These are phyloP conservation scores for Etheostoma spectabile DNA, from an alignment of 2,113 vertebrate species.

Conservation along the genomic window DNA sequence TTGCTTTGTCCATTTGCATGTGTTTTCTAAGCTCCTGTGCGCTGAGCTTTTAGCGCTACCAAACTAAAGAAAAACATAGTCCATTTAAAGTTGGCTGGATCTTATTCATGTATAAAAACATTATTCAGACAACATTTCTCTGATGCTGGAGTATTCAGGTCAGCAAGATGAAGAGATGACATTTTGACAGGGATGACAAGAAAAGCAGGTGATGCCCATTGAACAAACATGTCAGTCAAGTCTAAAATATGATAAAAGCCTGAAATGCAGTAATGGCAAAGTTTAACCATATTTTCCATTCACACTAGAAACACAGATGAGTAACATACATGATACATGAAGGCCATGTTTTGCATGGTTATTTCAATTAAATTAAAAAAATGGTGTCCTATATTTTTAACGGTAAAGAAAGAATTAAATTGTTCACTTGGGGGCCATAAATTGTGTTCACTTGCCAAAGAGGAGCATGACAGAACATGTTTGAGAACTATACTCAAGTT, in stretches of 20 bases:
- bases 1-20: background rate
- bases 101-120: background rate
- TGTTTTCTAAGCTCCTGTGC: background rate
- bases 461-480: too few relatives aligned
- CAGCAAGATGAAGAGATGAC: background rate
- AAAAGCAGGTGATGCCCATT: background rate
- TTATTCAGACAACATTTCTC: background rate
- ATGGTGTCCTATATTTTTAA: background rate
- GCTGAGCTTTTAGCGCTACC: background rate
- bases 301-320: background rate
- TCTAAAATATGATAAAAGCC: background rate
- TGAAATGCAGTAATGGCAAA: background rate
- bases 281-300: background rate
- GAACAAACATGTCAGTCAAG: conserved; percentile 10
- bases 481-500: background rate
- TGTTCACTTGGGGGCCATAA: background rate
- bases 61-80: background rate
- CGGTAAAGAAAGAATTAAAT: background rate
- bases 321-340: background rate
- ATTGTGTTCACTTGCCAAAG: background rate
- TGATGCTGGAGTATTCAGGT: background rate
- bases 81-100: background rate
- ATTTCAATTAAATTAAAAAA: background rate
- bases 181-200: background rate
- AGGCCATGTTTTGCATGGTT: background rate